Base-by-base conservation (phyloP, 2,113 vertebrate genomes). In the Myotis lucifugus region DNA sequence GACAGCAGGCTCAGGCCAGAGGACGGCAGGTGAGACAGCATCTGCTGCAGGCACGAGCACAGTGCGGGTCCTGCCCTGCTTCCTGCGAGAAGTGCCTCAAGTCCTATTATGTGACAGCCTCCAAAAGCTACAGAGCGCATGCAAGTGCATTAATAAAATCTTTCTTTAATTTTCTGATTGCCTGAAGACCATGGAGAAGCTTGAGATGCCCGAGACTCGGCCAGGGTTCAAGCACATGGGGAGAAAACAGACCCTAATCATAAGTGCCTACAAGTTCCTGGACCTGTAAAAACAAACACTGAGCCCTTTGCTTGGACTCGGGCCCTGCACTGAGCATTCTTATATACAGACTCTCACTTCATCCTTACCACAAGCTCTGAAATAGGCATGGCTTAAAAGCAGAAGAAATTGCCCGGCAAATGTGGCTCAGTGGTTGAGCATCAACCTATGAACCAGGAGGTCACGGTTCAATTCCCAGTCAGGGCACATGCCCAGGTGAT, bases 221-320 rank as follows among this genome's bases (percentile, higher is more conserved):
- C 46, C 88, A 14, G 27, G 1, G 13, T 27, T 87, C 37, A 85
- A 54, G 50, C 67, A 59, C 56, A 54, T 0, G 14, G 37, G 32
- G 18, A 59, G 29, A 40, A 85, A 92, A 48, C 12, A 72, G 5
- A n/a, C 13, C 34, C 32, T 76, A 34, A 37, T 21, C 12, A 0
- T 15, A 87, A 29, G 25, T 32, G 11, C 48, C 52, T 56, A 64
- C 2, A 92, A 73, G 12, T 13, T 19, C 52, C 70, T 4, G 1
- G 32, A 54, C 70, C 12, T 88, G 83, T 40, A 56, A 83, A 93
- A 92, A 72, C 29, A 21, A 84, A 29, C 59, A 78, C 12, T 32
- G 23, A 88, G 21, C 32, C 66, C 40, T 93, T 46, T 46, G 12
- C 37, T 54, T 46, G 46, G 21, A 76, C 19, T 17, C 34, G 18